Conservation (phyloP, 2,888 invertebrate genomes). For the Trissonchulus latispiculum region DNA sequence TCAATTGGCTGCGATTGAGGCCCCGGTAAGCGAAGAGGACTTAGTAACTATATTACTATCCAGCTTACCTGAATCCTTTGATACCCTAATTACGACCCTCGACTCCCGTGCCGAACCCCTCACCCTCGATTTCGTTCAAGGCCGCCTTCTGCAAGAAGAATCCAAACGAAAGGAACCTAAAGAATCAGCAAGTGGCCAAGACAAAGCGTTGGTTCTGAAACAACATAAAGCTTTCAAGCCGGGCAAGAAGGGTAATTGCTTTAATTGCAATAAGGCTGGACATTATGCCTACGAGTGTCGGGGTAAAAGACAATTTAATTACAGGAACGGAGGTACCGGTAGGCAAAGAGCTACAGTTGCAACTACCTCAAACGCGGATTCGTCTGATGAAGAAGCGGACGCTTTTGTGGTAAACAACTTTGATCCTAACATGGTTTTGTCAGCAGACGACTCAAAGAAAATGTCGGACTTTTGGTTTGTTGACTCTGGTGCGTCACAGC, state of each 20-base stretch:
- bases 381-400: background rate
- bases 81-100: no score
- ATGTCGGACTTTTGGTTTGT: background rate
- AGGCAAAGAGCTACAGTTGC: background rate
- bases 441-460: background rate
- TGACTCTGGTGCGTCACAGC: conserved; percentile 4
- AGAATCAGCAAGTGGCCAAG: background rate
- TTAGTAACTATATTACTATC: no score
- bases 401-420: background rate
- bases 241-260: background rate
- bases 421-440: background rate
- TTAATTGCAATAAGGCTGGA: background rate
- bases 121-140: background rate
- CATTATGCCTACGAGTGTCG: background rate
- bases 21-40: no score
- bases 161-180: no score
- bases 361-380: background rate
- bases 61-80: no score
- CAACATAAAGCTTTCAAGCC: background rate
- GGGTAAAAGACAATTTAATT: background rate
- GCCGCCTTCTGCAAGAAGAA: background rate
- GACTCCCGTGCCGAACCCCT: background rate
- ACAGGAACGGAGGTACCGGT: background rate
- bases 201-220: background rate
- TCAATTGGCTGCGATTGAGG: no score